Conservation (phyloP, 2,113 vertebrate species). For the Neotragus pygmaeus region DNA sequence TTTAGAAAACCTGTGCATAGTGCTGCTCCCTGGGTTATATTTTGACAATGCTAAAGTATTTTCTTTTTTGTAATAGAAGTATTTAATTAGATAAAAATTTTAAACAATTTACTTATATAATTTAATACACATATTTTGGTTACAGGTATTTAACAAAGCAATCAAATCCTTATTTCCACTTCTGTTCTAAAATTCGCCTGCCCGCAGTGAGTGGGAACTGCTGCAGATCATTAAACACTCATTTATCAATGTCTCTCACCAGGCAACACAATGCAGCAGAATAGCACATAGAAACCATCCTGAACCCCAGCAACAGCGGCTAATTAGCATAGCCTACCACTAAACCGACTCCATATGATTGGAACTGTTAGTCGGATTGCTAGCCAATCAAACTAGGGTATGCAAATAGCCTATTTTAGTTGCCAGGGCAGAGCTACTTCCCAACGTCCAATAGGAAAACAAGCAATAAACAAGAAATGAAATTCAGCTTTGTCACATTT, state of each 20-base stretch:
- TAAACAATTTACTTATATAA: slow-evolving; percentile 29
- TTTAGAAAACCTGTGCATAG: slow-evolving; percentile 13
- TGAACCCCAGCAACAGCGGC: slow-evolving; percentile 98
- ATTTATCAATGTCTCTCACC: slow-evolving; percentile 94
- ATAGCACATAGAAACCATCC: slow-evolving; percentile 89
- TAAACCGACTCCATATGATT: slow-evolving; percentile 88
- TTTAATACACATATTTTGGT: slow-evolving; percentile 36
- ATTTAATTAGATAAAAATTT: slow-evolving; percentile 41
- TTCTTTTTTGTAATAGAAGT: not conserved
- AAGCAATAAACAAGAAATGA: slow-evolving; percentile 98
- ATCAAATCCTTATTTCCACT: slow-evolving; percentile 76
- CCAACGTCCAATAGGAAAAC: slow-evolving; percentile 98
- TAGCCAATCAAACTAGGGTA: slow-evolving; percentile 91
- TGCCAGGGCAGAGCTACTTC: slow-evolving; percentile 96
- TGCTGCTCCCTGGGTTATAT: not conserved
- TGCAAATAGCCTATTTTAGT: slow-evolving; percentile 97
- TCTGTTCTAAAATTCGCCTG: slow-evolving; percentile 78
- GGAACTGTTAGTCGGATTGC: slow-evolving; percentile 84
- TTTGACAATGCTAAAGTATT: not conserved
- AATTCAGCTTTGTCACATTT: slow-evolving; percentile 98
- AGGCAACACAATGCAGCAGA: slow-evolving; percentile 95
- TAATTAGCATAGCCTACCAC: slow-evolving; percentile 99
- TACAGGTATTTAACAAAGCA: slow-evolving; percentile 71
- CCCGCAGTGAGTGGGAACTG: slow-evolving; percentile 89
- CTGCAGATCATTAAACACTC: slow-evolving; percentile 93